Evolutionary conservation across 2,113 vertebrate species (phyloP).

Genomic region (Phodopus roborovskii): DNA sequence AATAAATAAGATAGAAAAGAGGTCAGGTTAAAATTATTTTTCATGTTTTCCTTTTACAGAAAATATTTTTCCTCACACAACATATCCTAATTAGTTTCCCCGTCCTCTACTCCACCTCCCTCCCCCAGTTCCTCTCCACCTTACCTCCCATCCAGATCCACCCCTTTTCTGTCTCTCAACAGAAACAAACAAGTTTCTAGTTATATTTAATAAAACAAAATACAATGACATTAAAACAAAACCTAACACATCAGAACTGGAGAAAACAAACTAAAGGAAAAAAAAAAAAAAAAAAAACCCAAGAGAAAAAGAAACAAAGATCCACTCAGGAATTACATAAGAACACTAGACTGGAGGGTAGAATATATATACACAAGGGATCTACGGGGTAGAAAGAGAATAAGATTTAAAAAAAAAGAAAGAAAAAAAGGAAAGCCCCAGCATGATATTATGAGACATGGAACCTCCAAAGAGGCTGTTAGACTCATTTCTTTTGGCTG

Average conservation of each 20-base stretch:
- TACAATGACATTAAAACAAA: neutral
- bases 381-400: neutral
- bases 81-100: neutral
- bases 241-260: neutral
- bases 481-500: neutral
- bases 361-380: neutral
- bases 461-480: neutral
- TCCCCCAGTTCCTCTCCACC: neutral
- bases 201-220: neutral
- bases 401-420: no score
- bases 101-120: neutral
- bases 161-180: neutral
- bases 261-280: neutral
- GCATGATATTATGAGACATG: neutral
- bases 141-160: neutral
- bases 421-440: neutral
- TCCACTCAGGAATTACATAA: neutral
- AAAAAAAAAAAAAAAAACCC: neutral
- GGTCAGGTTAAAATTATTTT: neutral
- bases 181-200: neutral
- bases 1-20: neutral
- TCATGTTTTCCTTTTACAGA: neutral
- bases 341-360: neutral
- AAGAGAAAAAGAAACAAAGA: neutral
- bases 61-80: neutral